Percentiles rank a stretch among this genome's conserved stretches.
Evolutionary conservation across 2,888 invertebrate genomes (phyloP).

Genomic region (Apamea monoglypha): DNA sequence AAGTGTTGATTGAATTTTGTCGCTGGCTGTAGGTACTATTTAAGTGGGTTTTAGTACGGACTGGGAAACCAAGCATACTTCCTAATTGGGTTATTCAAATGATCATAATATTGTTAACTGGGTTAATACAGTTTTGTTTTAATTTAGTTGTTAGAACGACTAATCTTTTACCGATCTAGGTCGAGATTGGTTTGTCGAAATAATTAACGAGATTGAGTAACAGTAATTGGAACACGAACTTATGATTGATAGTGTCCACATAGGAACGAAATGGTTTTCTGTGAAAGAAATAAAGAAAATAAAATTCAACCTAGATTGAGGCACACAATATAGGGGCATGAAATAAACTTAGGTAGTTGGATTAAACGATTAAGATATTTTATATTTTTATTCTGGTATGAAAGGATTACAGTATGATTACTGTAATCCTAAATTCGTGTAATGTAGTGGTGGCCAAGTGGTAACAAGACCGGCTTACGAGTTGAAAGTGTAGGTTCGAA

Average conservation of each 20-base stretch:
- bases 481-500: too few species aligned
- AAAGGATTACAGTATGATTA: not conserved
- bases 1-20: too few species aligned
- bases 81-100: not conserved
- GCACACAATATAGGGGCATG: not conserved
- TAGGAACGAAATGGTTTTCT: not conserved
- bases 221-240: constrained; percentile 3
- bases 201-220: not conserved
- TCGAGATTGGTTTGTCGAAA: not conserved
- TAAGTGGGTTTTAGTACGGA: not conserved
- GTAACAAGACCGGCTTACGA: too few species aligned
- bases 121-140: not conserved
- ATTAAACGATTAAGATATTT: too few species aligned
- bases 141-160: not conserved
- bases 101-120: not conserved
- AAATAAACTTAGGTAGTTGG: not conserved
- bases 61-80: too few species aligned
- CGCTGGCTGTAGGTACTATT: not conserved
- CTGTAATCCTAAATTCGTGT: not conserved
- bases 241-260: not conserved
- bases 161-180: not conserved
- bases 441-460: too few species aligned
- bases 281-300: not conserved
- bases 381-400: too few species aligned
- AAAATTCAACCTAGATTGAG: not conserved